Percentiles rank a stretch among this genome's conserved stretches.
These are phyloP conservation scores for Colletes collaris DNA, from an alignment of 2,888 invertebrate genomes.

Conservation along the genomic window DNA sequence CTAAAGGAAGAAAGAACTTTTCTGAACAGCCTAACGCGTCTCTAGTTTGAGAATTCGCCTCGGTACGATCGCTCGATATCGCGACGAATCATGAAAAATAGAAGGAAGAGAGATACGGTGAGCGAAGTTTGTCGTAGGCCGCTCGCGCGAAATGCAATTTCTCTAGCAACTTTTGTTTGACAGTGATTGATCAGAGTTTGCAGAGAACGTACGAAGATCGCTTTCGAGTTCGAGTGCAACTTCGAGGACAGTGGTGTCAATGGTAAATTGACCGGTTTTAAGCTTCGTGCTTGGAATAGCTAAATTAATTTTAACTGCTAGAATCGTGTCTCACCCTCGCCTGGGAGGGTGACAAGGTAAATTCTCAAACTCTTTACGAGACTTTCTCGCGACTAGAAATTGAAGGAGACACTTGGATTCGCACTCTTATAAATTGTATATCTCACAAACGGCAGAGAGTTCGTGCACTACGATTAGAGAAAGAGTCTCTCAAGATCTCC, in stretches of 20 bases:
- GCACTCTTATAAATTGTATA: too few species aligned
- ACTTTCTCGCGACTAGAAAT: too few species aligned
- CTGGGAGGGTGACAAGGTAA: too few species aligned
- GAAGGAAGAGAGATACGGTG: not conserved
- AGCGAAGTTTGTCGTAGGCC: constrained; percentile 4
- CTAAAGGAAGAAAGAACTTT: constrained; percentile 6
- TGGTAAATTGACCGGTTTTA: constrained; percentile 25
- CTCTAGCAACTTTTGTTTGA: not conserved
- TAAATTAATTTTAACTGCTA: too few species aligned
- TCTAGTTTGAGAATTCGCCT: constrained; percentile 5
- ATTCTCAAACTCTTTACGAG: too few species aligned
- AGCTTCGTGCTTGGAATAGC: constrained; percentile 5
- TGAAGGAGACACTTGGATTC: too few species aligned
- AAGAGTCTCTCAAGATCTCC: too few species aligned
- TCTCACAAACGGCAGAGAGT: too few species aligned
- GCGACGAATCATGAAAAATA: constrained; percentile 2
- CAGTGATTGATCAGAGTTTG: constrained; percentile 21
- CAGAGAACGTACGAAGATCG: not conserved
- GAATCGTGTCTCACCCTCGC: too few species aligned
- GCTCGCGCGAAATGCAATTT: constrained; percentile 22
- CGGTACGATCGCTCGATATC: not conserved
- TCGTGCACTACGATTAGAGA: too few species aligned
- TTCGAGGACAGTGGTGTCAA: constrained; percentile 41
- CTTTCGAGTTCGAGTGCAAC: constrained; percentile 10
- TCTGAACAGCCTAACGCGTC: not conserved